Conservation (phyloP, 2,113 vertebrate genomes). For the Callithrix jacchus region DNA sequence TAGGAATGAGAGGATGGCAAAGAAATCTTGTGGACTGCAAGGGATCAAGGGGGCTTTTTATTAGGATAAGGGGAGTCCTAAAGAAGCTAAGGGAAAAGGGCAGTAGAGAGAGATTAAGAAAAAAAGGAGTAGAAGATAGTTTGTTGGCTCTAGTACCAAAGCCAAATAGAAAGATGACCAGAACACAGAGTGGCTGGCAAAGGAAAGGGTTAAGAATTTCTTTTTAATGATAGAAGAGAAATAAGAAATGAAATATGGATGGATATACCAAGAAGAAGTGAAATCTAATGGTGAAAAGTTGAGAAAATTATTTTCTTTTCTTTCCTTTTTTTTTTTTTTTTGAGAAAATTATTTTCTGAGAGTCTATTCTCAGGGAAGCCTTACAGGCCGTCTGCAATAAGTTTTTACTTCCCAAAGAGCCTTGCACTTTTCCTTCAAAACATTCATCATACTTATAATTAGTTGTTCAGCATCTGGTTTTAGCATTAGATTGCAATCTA, state of each 20-base stretch:
- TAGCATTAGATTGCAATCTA: background rate
- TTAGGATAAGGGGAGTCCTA: background rate
- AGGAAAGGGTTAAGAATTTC: background rate
- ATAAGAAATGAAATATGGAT: background rate
- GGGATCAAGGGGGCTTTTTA: background rate
- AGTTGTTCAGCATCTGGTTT: background rate
- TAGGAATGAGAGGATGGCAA: background rate
- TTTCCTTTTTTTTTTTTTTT: too few species aligned
- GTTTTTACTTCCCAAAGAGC: background rate
- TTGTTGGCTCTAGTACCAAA: background rate
- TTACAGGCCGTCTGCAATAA: background rate
- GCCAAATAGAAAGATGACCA: background rate
- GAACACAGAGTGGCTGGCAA: background rate
- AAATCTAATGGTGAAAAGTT: background rate
- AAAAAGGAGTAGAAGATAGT: background rate
- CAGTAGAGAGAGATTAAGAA: background rate
- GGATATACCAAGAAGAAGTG: background rate
- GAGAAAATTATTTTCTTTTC: background rate
- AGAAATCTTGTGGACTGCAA: background rate
- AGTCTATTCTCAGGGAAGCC: background rate
- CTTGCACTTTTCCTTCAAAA: background rate
- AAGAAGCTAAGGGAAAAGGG: background rate
- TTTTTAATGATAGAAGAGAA: background rate
- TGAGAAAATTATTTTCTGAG: background rate
- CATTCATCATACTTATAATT: background rate